phyloP scores from a whole-genome alignment of 2,888 invertebrate species.

The Trissolcus brochymenae region DNA sequence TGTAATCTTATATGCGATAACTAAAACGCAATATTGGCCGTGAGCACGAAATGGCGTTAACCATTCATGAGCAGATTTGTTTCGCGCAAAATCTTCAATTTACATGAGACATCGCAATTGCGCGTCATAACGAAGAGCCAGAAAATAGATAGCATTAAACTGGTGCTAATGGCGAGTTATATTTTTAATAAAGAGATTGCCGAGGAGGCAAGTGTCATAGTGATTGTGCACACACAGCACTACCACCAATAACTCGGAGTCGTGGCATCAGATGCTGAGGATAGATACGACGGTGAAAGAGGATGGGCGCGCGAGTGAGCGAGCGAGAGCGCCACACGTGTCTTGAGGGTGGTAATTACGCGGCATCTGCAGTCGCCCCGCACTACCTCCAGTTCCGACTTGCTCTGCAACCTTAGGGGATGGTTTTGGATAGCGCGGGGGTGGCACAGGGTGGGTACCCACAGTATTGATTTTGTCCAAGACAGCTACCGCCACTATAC shows the following conservation, averaged over 20 bases:
- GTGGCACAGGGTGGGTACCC: conserved; percentile 71
- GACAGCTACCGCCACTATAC: conserved; percentile 70
- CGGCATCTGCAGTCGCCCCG: conserved; percentile 75
- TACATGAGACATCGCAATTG: conserved; percentile 14
- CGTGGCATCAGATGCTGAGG: conserved; percentile 58
- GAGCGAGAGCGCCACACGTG: conserved; percentile 71
- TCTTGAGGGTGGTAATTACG: conserved; percentile 77
- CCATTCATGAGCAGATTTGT: conserved; percentile 25
- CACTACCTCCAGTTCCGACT: conserved; percentile 67
- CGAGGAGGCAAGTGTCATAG: conserved; percentile 60
- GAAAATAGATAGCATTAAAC: conserved; percentile 27
- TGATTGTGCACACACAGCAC: conserved; percentile 37
- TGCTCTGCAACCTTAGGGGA: conserved; percentile 72
- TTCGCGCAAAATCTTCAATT: conserved; percentile 20
- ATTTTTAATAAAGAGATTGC: conserved; percentile 74
- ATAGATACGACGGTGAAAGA: conserved; percentile 59
- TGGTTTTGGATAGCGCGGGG: conserved; percentile 62
- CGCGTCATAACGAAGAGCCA: background rate
- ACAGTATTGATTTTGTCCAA: conserved; percentile 77
- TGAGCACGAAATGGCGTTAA: conserved; percentile 15
- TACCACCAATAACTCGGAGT: conserved; percentile 45
- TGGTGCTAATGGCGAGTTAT: conserved; percentile 66
- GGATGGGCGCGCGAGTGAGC: conserved; percentile 52
- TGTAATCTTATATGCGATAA: conserved; percentile 41
- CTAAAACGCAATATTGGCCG: conserved; percentile 6